phyloP scores from a whole-genome alignment of 2,888 invertebrate species.

The Amphipyra berbera region DNA sequence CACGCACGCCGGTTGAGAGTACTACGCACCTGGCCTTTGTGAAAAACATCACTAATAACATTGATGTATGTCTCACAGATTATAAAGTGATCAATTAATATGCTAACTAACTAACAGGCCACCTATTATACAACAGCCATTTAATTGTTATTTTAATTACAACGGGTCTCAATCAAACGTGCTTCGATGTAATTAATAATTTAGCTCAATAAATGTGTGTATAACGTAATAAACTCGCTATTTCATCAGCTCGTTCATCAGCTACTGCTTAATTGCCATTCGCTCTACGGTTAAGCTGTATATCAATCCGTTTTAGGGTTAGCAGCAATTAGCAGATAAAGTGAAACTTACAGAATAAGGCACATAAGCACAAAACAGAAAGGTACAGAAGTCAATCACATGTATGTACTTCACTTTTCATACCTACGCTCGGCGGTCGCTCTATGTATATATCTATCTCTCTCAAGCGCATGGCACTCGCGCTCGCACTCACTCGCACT shows the following conservation, averaged over 20 bases:
- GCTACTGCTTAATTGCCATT: conserved; percentile 21
- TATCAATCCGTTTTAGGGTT: conserved; percentile 14
- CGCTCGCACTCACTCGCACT: no score
- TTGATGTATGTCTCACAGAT: no score
- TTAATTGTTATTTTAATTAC: conserved; percentile 46
- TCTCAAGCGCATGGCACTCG: no score
- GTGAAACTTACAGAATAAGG: not conserved
- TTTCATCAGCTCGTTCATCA: conserved; percentile 27
- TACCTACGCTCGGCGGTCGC: no score
- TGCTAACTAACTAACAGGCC: conserved; percentile 15
- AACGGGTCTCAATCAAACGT: conserved; percentile 24
- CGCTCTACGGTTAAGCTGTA: conserved; percentile 8
- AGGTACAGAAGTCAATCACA: no score
- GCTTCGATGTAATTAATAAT: conserved; percentile 42
- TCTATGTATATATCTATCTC: no score
- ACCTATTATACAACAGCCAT: conserved; percentile 7
- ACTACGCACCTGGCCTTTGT: no score
- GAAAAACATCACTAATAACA: no score
- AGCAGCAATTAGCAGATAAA: not conserved
- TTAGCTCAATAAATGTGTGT: conserved; percentile 27
- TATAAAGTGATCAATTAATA: conserved; percentile 31
- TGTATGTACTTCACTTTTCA: no score
- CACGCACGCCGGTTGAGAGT: no score
- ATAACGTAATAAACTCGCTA: conserved; percentile 15
- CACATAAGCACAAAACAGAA: no score